Conservation (phyloP, 1,140 invertebrate species). For the Trachymyrmex cornetzi region DNA sequence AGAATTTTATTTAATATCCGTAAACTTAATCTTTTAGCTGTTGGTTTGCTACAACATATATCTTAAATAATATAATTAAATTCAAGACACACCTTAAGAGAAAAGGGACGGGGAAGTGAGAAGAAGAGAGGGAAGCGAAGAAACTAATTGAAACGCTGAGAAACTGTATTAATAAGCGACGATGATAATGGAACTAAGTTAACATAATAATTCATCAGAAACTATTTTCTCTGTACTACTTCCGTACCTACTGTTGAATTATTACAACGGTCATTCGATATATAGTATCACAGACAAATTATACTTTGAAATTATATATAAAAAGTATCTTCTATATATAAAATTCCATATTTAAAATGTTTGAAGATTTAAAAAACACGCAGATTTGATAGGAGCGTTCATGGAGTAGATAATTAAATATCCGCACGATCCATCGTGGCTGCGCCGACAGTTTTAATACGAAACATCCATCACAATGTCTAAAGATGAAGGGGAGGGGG, state of each 20-base stretch:
- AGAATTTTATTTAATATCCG: slow-evolving; percentile 14
- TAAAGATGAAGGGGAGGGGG: not conserved
- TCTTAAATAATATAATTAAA: slow-evolving; percentile 25
- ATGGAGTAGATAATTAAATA: slow-evolving; percentile 54
- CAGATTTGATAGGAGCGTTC: slow-evolving; percentile 6
- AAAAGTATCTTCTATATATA: not conserved
- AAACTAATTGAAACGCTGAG: slow-evolving; percentile 27
- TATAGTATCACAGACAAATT: not conserved
- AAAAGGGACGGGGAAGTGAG: too few species aligned
- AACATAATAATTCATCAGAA: slow-evolving; percentile 36
- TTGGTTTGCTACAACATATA: not conserved
- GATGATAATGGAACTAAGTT: slow-evolving; percentile 38
- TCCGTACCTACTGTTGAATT: not conserved
- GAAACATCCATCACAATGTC: slow-evolving; percentile 60
- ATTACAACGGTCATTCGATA: not conserved
- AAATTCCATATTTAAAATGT: not conserved
- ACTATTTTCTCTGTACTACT: too few species aligned
- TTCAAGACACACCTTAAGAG: not conserved
- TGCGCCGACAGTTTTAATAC: slow-evolving; percentile 60
- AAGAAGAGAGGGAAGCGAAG: not conserved
- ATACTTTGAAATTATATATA: not conserved
- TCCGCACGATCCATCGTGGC: slow-evolving; percentile 57
- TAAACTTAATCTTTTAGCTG: not conserved
- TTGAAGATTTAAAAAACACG: not conserved
- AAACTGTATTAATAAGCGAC: slow-evolving; percentile 21